Evolutionary conservation across 2,888 invertebrate genomes (phyloP).

Genomic region (Balanococcus diminutus): DNA sequence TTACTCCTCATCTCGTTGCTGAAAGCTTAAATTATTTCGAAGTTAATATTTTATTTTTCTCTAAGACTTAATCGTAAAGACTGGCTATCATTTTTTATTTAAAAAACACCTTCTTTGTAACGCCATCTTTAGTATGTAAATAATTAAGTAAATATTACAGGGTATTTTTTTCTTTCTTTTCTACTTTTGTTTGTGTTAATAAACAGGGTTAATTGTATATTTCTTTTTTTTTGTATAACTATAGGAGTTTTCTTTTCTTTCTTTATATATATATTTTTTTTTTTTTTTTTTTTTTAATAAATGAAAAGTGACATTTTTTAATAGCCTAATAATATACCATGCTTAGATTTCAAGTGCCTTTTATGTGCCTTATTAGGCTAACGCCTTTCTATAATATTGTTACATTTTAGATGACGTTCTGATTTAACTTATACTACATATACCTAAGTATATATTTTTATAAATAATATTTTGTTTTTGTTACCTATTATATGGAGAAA

Average conservation of each 20-base stretch:
- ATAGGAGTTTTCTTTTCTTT: neutral
- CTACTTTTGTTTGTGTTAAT: neutral
- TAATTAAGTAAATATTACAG: neutral
- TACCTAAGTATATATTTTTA: neutral
- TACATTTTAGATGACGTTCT: constrained; percentile 1
- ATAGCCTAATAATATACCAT: constrained; percentile 18
- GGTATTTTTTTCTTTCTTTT: constrained; percentile 23
- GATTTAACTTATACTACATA: neutral
- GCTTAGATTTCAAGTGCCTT: constrained; percentile 47
- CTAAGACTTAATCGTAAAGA: constrained; percentile 12
- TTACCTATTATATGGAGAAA: constrained; percentile 1
- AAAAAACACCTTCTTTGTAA: neutral
- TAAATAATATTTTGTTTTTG: neutral
- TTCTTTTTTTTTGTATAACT: neutral
- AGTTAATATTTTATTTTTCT: neutral
- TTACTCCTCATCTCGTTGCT: neutral
- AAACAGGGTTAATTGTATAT: constrained; percentile 49
- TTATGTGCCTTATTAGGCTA: constrained; percentile 48
- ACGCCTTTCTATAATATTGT: constrained; percentile 30
- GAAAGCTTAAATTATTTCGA: constrained; percentile 6
- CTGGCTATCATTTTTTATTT: neutral
- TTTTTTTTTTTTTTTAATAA: neutral
- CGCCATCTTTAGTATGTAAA: neutral
- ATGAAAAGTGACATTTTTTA: constrained; percentile 9
- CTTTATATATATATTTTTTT: no score